A percentile compares a stretch with the other conserved stretches of the same genome.
Conservation (phyloP, 2,888 invertebrate genomes). For the Eutolmus rufibarbis region DNA sequence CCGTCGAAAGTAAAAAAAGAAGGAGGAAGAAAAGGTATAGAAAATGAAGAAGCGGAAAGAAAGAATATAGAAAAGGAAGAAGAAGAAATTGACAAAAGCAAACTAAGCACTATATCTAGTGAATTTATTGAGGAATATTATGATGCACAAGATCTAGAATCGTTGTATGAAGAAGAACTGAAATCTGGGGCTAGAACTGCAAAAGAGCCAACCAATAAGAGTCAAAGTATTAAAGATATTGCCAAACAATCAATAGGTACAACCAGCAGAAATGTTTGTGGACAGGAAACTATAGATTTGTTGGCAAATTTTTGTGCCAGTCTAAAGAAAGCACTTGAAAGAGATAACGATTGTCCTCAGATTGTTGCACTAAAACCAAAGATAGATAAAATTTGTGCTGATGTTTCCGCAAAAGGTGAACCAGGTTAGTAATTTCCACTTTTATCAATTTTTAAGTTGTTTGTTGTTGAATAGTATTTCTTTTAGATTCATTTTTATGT, state of each 20-base stretch:
- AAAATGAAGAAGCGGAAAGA: no score
- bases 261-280: neutral
- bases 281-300: neutral
- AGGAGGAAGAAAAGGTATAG: no score
- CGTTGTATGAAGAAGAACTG: neutral
- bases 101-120: neutral
- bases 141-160: neutral
- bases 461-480: no score
- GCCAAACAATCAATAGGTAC: neutral
- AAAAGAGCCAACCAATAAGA: neutral
- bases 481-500: no score
- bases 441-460: neutral
- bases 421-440: neutral
- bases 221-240: neutral
- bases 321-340: neutral
- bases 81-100: neutral
- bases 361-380: neutral
- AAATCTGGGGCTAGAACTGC: no score
- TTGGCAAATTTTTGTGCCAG: neutral
- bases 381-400: neutral
- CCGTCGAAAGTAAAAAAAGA: no score
- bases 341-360: neutral
- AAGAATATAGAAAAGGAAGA: no score
- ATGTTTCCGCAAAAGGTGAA: neutral
- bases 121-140: neutral